Evolutionary conservation across 2,888 invertebrate genomes (phyloP).

Genomic region (Tridacna gigas): DNA sequence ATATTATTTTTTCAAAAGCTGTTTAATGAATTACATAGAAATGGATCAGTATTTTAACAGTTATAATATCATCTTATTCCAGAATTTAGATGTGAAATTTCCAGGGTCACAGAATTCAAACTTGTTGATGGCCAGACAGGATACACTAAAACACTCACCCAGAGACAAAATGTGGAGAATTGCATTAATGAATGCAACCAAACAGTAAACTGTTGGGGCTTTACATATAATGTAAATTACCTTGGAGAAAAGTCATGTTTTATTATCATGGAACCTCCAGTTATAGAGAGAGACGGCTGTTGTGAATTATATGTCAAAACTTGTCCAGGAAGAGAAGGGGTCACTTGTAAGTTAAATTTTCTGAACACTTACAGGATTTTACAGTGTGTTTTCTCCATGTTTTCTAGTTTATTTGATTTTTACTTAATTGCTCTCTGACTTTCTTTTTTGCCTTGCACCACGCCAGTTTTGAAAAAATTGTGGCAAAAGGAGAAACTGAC

Average conservation of each 20-base stretch:
- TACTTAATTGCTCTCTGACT: too few species aligned
- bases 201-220: slow-evolving; percentile 44
- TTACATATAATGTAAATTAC: slow-evolving; percentile 37
- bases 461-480: neutral
- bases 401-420: too few species aligned
- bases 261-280: slow-evolving; percentile 56
- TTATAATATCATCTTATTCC: neutral
- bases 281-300: slow-evolving; percentile 45
- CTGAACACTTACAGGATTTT: too few species aligned
- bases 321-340: slow-evolving; percentile 59
- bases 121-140: slow-evolving; percentile 16
- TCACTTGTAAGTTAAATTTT: slow-evolving; percentile 50
- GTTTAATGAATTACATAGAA: too few species aligned
- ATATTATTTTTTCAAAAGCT: too few species aligned
- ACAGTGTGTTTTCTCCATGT: neutral
- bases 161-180: slow-evolving; percentile 35
- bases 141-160: slow-evolving; percentile 27
- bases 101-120: neutral
- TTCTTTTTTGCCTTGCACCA: too few species aligned
- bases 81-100: slow-evolving; percentile 52
- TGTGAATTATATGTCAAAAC: slow-evolving; percentile 71
- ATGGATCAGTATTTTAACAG: neutral
- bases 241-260: slow-evolving; percentile 38
- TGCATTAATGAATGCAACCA: slow-evolving; percentile 51
- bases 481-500: neutral